Conservation (phyloP, 1,140 invertebrate genomes). For the Macrocentrus cingulum region DNA sequence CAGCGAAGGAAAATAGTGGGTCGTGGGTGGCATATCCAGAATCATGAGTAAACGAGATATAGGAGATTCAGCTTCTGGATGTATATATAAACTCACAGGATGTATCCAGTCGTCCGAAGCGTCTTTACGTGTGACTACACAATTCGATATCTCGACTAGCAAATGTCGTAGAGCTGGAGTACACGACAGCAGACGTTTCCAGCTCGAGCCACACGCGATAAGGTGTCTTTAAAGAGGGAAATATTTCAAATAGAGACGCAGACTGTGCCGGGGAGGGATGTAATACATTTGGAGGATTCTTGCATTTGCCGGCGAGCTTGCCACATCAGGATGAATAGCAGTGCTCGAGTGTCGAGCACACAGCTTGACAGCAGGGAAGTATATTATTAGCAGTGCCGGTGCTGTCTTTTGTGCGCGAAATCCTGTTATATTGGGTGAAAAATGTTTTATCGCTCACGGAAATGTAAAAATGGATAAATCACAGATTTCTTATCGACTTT, state of each 20-base stretch:
- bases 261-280: not conserved
- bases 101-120: constrained; percentile 8
- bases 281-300: not conserved
- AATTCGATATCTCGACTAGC: constrained; percentile 46
- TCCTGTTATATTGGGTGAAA: too few species aligned
- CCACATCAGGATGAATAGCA: too few species aligned
- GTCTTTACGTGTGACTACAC: constrained; percentile 52
- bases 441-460: too few species aligned
- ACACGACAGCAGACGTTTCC: constrained; percentile 12
- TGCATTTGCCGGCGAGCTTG: not conserved
- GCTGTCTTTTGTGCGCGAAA: too few species aligned
- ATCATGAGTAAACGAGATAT: too few species aligned
- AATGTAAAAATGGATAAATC: too few species aligned
- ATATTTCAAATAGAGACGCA: constrained; percentile 24
- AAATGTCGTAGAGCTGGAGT: constrained; percentile 18
- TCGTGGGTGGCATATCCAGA: not conserved
- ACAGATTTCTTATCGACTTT: too few species aligned
- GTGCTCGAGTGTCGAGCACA: too few species aligned
- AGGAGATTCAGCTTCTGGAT: not conserved
- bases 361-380: too few species aligned
- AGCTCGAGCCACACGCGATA: constrained; percentile 21
- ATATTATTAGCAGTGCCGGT: too few species aligned
- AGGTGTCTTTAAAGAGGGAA: constrained; percentile 31
- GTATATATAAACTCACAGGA: constrained; percentile 3
- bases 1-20: not conserved